Conservation (phyloP, 2,113 vertebrate genomes). For the Phaethon lepturus region DNA sequence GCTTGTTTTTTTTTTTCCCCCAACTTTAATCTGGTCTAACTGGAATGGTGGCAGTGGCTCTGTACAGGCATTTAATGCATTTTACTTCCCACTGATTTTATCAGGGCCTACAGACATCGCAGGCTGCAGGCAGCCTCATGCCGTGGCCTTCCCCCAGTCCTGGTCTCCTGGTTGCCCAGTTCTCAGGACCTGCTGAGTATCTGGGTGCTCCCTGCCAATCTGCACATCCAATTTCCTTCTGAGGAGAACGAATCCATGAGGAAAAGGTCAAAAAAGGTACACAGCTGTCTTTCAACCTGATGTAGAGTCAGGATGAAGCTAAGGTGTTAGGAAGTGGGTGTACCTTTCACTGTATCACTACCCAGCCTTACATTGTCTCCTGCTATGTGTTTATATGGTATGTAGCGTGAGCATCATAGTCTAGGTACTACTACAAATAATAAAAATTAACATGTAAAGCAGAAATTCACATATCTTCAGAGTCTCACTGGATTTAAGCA, state of each 20-base stretch:
- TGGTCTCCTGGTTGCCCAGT: background rate
- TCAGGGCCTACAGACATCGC: background rate
- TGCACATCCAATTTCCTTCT: background rate
- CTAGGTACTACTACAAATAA: background rate
- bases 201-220: background rate
- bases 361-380: background rate
- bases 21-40: background rate
- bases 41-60: background rate
- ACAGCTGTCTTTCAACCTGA: background rate
- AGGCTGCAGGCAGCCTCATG: background rate
- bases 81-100: background rate
- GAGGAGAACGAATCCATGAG: background rate
- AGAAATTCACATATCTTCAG: background rate
- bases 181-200: background rate
- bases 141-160: background rate
- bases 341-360: background rate
- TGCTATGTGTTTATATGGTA: fast-evolving
- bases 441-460: background rate
- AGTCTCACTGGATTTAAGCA: background rate
- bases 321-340: background rate
- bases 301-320: background rate
- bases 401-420: background rate
- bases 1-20: background rate
- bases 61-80: background rate
- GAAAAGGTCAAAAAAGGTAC: background rate